Percentiles rank a stretch among this genome's conserved stretches.
phyloP scores from a whole-genome alignment of 2,797 vertebrate genomes.

The Cynodonichthys magdalenae region DNA sequence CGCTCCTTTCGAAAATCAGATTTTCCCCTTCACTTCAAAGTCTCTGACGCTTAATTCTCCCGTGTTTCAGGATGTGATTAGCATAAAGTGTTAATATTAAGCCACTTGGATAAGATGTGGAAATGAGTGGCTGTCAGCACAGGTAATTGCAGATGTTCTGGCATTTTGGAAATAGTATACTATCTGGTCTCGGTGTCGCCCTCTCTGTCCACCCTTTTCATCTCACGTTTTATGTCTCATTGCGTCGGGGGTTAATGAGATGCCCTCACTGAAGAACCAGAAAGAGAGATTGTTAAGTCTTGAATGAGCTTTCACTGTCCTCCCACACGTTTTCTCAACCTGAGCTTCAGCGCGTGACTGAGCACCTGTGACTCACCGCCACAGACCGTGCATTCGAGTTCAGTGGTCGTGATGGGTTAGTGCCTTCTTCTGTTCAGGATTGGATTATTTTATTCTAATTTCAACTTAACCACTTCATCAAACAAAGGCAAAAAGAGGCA shows the following conservation, averaged over 20 bases:
- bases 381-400: constrained; percentile 9
- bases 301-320: constrained; percentile 32
- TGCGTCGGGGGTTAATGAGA: constrained; percentile 73
- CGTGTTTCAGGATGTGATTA: constrained; percentile 39
- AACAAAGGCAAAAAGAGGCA: background rate
- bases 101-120: constrained; percentile 36
- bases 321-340: constrained; percentile 31
- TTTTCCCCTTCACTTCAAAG: constrained; percentile 18
- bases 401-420: constrained; percentile 21
- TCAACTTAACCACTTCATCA: constrained; percentile 2
- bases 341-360: constrained; percentile 22
- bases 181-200: constrained; percentile 18
- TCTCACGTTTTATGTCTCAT: constrained; percentile 55
- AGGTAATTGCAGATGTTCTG: constrained; percentile 49
- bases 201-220: constrained; percentile 26
- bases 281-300: constrained; percentile 53
- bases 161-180: constrained; percentile 55
- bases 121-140: constrained; percentile 56
- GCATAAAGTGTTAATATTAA: constrained; percentile 37
- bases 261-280: constrained; percentile 46
- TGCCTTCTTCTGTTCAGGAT: constrained; percentile 23
- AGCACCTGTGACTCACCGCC: constrained; percentile 17
- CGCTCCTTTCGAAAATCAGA: constrained; percentile 23
- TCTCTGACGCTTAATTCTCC: constrained; percentile 7
- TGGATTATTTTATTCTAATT: constrained; percentile 26